Evolutionary conservation across 2,797 vertebrate genomes (phyloP), one percentile per base, ranked within the genome.

Genomic region (Macropus fuliginosus): DNA sequence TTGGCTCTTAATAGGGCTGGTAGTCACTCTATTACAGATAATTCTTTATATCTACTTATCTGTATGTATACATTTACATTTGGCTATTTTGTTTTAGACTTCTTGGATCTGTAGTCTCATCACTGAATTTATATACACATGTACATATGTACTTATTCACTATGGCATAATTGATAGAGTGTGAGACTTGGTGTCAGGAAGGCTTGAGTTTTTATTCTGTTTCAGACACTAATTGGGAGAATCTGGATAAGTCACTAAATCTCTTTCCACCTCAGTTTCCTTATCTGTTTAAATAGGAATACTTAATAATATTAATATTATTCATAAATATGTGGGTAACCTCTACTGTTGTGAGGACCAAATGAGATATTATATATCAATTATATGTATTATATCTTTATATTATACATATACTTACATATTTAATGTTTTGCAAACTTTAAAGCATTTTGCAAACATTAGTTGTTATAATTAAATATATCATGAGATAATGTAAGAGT

Each of bases 1-100:
- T 92, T 74, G 92, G 59, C 81, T 96, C 34, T 18, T 29, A 91
- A 50, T 52, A 90, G 55, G 95, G 95, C 52, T 52, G 0, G 12
- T 54, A 91, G 29, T 24, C 55, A 2, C 31, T 56, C 4, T 92
- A 87, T 87, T 46, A 3, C 40, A 87, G 24, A 24, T 87, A 87
- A 87, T 9, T 3, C 9, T 87, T 87, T n/a, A 46, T 50, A 10
- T 87, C 74, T 81, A 81, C 13, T 81, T 81, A 10, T 27, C 18
- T 87, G 24, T 81, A 46, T 81, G n/a, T 46, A 9, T 40, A 40
- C n/a, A 81, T 81, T 40, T 46, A 46, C 46, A 28, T 87, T 50
- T 87, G 74, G 10, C 24, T 87, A 50, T 46, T 46, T 81, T 81
- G 46, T 81, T 81, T 87, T 28, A 50, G 9, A 27, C 40, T 87